A percentile compares a stretch with the other conserved stretches of the same genome.
Evolutionary conservation across 2,888 invertebrate species (phyloP).

Genomic region (Agrochola lychnidis): DNA sequence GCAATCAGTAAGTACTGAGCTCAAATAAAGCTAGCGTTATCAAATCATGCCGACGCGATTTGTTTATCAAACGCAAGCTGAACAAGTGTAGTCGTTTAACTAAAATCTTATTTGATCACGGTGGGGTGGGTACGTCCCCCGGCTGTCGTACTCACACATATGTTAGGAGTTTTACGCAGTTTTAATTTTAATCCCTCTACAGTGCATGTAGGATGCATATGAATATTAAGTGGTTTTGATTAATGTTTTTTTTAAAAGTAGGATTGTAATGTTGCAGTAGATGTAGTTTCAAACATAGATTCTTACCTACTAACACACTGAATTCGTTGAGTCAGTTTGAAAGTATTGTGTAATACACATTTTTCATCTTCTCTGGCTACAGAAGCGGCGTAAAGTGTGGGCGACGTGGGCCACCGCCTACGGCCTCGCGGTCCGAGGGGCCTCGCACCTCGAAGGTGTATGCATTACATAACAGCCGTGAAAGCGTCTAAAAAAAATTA

Average conservation of each 20-base stretch:
- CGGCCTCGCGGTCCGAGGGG: too few species aligned
- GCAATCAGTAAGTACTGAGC: slow-evolving; percentile 47
- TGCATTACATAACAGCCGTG: too few species aligned
- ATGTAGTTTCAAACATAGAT: not conserved
- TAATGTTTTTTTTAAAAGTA: slow-evolving; percentile 18
- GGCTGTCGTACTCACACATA: slow-evolving; percentile 76
- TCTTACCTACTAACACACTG: not conserved
- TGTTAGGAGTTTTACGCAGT: slow-evolving; percentile 86
- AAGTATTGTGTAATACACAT: not conserved
- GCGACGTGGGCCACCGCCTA: too few species aligned
- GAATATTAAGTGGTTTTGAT: slow-evolving; percentile 49
- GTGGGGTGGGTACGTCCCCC: slow-evolving; percentile 71
- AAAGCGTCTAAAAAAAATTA: too few species aligned
- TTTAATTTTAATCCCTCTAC: slow-evolving; percentile 86
- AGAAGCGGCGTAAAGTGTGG: too few species aligned
- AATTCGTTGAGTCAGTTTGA: not conserved
- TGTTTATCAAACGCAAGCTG: slow-evolving; percentile 62
- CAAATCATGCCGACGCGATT: slow-evolving; percentile 62
- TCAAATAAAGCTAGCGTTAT: slow-evolving; percentile 56
- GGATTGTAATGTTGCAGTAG: not conserved
- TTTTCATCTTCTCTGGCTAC: too few species aligned
- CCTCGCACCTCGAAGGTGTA: too few species aligned
- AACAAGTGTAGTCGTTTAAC: slow-evolving; percentile 71
- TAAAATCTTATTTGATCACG: slow-evolving; percentile 75
- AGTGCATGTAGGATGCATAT: slow-evolving; percentile 54